Conservation (phyloP, 2,113 vertebrate genomes). For the Etheostoma cragini region DNA sequence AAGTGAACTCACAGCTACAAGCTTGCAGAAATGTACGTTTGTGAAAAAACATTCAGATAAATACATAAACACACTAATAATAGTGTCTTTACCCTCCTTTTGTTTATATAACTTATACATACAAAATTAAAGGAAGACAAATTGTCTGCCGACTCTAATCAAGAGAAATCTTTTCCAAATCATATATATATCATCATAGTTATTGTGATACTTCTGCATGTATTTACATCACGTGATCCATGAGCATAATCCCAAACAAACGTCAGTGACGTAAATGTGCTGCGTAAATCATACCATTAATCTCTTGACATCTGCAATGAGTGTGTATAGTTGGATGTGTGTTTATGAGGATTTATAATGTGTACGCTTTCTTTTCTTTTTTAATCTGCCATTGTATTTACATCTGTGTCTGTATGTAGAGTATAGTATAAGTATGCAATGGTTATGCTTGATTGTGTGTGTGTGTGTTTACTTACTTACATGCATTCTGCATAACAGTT, state of each 20-base stretch:
- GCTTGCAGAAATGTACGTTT: not conserved
- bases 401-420: not conserved
- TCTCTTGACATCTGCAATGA: conserved; percentile 7
- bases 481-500: not conserved
- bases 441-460: not conserved
- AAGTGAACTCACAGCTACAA: not conserved
- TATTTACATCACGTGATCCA: conserved; percentile 12
- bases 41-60: not conserved
- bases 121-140: not conserved
- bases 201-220: not conserved
- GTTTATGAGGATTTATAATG: not conserved
- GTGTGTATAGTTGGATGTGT: not conserved
- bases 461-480: not conserved
- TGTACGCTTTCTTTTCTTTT: not conserved
- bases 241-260: conserved; percentile 6
- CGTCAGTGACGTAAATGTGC: not conserved
- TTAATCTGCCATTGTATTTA: not conserved
- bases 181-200: conserved; percentile 4
- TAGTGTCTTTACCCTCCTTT: not conserved
- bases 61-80: not conserved
- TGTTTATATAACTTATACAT: not conserved
- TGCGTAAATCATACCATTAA: conserved; percentile 10
- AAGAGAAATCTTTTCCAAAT: not conserved
- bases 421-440: not conserved
- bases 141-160: not conserved